Percentiles rank a stretch among this genome's conserved stretches.
Evolutionary conservation across 2,113 vertebrate genomes (phyloP).

Genomic region (Ochotona curzoniae): DNA sequence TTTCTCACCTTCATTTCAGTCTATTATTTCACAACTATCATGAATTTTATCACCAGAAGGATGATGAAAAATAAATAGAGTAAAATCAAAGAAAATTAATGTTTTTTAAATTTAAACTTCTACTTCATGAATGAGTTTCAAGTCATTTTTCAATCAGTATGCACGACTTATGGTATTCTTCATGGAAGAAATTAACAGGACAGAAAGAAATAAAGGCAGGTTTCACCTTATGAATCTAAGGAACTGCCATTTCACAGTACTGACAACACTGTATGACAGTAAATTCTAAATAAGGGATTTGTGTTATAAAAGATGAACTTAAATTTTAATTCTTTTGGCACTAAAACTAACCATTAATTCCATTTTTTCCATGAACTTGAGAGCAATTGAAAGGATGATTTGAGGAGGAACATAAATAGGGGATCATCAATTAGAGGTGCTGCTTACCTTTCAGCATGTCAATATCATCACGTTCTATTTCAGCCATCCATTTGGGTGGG

Average conservation of each 20-base stretch:
- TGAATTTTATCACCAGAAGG: conserved; percentile 54
- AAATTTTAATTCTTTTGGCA: neutral
- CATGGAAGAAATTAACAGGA: conserved; percentile 47
- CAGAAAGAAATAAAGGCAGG: conserved; percentile 60
- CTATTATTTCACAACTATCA: conserved; percentile 62
- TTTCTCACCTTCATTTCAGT: conserved; percentile 65
- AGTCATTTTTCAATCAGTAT: conserved; percentile 70
- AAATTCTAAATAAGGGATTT: conserved; percentile 61
- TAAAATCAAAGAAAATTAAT: conserved; percentile 70
- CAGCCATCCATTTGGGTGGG: conserved; percentile 99
- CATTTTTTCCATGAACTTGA: neutral
- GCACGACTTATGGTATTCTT: conserved; percentile 54
- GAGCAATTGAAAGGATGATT: neutral
- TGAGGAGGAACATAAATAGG: neutral
- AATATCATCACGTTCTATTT: conserved; percentile 97
- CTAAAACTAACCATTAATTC: too few relatives aligned
- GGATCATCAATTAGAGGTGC: neutral
- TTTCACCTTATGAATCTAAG: neutral
- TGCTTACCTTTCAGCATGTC: conserved; percentile 97
- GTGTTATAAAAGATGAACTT: neutral
- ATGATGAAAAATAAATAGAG: conserved; percentile 63
- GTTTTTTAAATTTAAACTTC: conserved; percentile 77
- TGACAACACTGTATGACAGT: conserved; percentile 10
- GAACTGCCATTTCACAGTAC: conserved; percentile 24
- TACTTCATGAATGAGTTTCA: conserved; percentile 49